Evolutionary conservation across 92 coral and sea anemone species (phyloP).

Genomic region (Anthopleura xanthogrammica): DNA sequence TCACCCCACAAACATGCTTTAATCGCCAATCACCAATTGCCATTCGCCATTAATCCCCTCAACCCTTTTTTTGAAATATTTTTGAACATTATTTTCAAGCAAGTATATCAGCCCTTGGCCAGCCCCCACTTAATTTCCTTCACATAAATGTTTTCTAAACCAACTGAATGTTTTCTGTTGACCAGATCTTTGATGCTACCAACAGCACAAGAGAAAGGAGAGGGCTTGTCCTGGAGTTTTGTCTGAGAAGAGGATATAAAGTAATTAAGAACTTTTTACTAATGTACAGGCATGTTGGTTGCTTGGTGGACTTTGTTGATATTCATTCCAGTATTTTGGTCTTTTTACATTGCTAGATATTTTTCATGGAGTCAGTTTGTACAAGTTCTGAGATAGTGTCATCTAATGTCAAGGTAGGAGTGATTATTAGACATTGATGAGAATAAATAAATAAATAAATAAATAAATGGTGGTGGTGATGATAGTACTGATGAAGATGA

Average conservation of each 20-base stretch:
- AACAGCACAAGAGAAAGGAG: slow-evolving; percentile 92
- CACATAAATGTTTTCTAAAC: not conserved
- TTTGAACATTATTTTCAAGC: no score
- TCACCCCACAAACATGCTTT: no score
- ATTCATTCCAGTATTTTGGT: not conserved
- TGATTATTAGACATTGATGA: not conserved
- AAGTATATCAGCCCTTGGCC: no score
- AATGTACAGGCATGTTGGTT: not conserved
- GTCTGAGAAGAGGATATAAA: slow-evolving; percentile 75
- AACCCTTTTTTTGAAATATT: no score
- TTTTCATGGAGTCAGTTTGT: slow-evolving; percentile 92
- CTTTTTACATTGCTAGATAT: slow-evolving; percentile 40
- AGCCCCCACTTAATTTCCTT: no score
- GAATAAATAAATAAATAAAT: no score
- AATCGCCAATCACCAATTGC: no score
- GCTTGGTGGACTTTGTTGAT: not conserved
- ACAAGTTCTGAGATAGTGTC: slow-evolving; percentile 71
- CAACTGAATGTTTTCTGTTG: not conserved
- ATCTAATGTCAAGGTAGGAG: slow-evolving; percentile 77
- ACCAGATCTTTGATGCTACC: slow-evolving; percentile 97
- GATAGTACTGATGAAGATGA: not conserved
- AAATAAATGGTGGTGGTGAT: not conserved
- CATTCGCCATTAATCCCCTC: no score
- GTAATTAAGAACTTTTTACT: slow-evolving; percentile 24
- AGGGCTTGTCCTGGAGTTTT: slow-evolving; percentile 75